Conservation (phyloP, 1,140 invertebrate genomes). For the Samia ricini region DNA sequence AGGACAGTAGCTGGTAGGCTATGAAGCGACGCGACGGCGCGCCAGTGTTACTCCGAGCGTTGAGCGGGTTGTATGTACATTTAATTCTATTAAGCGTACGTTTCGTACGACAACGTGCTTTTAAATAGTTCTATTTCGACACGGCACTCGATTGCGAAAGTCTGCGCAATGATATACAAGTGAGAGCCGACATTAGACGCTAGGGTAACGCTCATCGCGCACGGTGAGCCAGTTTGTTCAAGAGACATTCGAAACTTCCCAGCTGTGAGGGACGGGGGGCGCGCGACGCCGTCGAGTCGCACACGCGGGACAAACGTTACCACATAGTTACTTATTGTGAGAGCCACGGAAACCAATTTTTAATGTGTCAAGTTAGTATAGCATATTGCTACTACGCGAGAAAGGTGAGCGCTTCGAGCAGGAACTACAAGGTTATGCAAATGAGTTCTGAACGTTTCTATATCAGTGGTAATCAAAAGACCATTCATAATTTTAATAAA, state of each 20-base stretch:
- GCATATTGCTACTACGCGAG: conserved; percentile 74
- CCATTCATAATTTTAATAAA: conserved; percentile 78
- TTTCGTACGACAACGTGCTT: conserved; percentile 48
- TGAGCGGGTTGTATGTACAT: conserved; percentile 38
- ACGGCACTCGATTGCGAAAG: conserved; percentile 72
- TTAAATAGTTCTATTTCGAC: conserved; percentile 65
- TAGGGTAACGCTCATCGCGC: conserved; percentile 73
- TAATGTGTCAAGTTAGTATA: conserved; percentile 78
- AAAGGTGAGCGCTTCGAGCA: conserved; percentile 74
- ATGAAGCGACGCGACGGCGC: conserved; percentile 17
- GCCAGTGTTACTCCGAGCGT: conserved; percentile 49
- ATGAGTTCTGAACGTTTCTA: conserved; percentile 78
- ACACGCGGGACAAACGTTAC: conserved; percentile 70
- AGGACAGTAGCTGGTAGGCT: conserved; percentile 11
- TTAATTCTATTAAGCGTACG: conserved; percentile 42
- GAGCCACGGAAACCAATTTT: conserved; percentile 72
- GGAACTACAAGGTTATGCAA: conserved; percentile 77
- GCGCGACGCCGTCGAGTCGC: conserved; percentile 67
- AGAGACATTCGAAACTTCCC: conserved; percentile 69
- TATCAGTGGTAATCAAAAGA: conserved; percentile 77
- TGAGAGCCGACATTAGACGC: conserved; percentile 67
- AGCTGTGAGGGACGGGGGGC: conserved; percentile 69
- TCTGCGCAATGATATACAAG: conserved; percentile 76
- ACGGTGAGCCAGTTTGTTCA: conserved; percentile 71
- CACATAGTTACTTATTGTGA: conserved; percentile 64